Evolutionary conservation across 2,113 vertebrate genomes (phyloP), one percentile per base, ranked within the genome.

Genomic region (Meriones unguiculatus): DNA sequence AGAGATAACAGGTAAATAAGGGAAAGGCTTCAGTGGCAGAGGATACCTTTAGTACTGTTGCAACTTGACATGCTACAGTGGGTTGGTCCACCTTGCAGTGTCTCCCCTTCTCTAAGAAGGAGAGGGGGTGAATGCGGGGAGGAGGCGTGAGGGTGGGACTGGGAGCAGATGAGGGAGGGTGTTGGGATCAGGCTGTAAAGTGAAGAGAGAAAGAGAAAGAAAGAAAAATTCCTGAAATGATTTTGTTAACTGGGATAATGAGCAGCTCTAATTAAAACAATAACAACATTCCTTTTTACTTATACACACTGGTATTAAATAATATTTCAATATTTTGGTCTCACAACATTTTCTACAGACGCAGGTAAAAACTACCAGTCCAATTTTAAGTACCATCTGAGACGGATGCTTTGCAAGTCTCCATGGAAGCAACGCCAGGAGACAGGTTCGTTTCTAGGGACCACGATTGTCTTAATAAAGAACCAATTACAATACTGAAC

Each of bases 301-400:
- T 75, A 91, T 8, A 93, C 73, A 64, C 38, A 86, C 22, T 88
- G 57, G 78, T 46, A 77, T 78, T 84, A 69, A 87, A 25, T 91
- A 89, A 65, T 35, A 94, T 87, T 95, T 95, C 96, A 97, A 95
- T 87, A 82, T 52, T n/a, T 90, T 96, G 84, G 52, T 72, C 72
- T 95, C 3, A 4, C 96, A 95, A 91, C 25, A 72, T 38, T 95
- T 93, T 92, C 91, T 17, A 72, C 13, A 89, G 93, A 96, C 73
- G 91, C 82, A 94, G 89, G 96, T 97, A 93, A 95, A 95, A 97
- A 64, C 5, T 89, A 77, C 22, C n/a, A 70, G 22, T 88, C 59
- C 32, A 75, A 11, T 94, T 95, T 95, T 32, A 15, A n/a, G 25
- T 57, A 81, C 35, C 25, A 93, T 52, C 46, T 15, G 52, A 82